Evolutionary conservation across 2,797 vertebrate species (phyloP).

Genomic region (Phrynocephalus vlangalii): DNA sequence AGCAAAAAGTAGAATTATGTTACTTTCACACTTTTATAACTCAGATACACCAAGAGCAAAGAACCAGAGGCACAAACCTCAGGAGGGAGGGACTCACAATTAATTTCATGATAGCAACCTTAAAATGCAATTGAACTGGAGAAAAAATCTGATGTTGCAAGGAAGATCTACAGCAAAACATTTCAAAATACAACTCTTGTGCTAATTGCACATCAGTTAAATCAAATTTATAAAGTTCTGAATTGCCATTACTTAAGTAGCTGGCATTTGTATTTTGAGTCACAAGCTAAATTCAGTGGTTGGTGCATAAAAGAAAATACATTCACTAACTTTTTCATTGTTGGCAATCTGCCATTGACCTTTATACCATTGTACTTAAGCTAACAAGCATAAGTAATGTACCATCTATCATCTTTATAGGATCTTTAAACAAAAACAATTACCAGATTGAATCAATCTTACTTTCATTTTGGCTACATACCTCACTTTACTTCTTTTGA

Average conservation of each 20-base stretch:
- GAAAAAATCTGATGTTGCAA: not conserved
- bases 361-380: too few species aligned
- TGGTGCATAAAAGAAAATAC: too few species aligned
- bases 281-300: too few species aligned
- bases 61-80: not conserved
- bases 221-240: not conserved
- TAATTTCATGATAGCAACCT: not conserved
- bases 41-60: not conserved
- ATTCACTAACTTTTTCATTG: too few species aligned
- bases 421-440: not conserved
- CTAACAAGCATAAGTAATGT: not conserved
- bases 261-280: too few species aligned
- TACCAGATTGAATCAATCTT: not conserved
- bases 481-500: not conserved
- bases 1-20: not conserved
- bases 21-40: not conserved
- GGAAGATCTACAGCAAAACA: not conserved
- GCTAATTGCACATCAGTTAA: not conserved
- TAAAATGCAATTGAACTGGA: not conserved
- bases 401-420: not conserved
- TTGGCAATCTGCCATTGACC: too few species aligned
- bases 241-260: too few species aligned
- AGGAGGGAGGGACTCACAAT: not conserved
- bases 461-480: not conserved
- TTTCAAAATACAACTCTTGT: not conserved